Conservation (phyloP, 2,888 invertebrate species). For the Aphodius granarius region DNA sequence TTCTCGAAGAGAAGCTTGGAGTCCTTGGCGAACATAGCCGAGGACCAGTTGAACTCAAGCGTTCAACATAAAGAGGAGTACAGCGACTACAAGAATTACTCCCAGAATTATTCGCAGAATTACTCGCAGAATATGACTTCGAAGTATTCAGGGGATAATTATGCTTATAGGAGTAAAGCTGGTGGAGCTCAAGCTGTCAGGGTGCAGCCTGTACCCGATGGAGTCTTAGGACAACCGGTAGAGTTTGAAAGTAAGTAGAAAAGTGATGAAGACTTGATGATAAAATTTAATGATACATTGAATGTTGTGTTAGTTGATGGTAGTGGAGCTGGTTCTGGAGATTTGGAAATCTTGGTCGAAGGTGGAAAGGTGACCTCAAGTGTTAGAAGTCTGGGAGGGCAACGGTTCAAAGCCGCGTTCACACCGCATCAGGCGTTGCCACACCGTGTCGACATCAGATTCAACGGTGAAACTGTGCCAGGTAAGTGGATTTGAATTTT, state of each 20-base stretch:
- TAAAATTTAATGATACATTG: background rate
- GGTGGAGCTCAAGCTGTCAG: conserved; percentile 85
- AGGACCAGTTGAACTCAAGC: conserved; percentile 58
- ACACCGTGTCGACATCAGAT: conserved; percentile 91
- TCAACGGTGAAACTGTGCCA: conserved; percentile 88
- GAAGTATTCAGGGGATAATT: conserved; percentile 32
- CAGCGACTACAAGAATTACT: conserved; percentile 36
- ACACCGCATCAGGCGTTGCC: conserved; percentile 84
- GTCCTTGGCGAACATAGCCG: conserved; percentile 69
- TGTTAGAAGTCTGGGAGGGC: conserved; percentile 86
- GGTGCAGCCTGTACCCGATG: conserved; percentile 85
- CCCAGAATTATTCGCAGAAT: conserved; percentile 45
- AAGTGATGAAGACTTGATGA: background rate
- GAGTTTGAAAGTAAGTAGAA: conserved; percentile 87
- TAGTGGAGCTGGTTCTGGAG: conserved; percentile 93
- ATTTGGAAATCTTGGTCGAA: conserved; percentile 93
- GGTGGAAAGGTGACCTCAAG: conserved; percentile 94
- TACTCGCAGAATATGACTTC: conserved; percentile 40
- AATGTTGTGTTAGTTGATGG: conserved; percentile 77
- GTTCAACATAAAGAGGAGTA: conserved; percentile 17
- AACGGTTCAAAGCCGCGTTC: conserved; percentile 89
- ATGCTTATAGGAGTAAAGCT: conserved; percentile 54
- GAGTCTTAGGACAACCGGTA: conserved; percentile 86
- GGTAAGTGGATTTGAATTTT: conserved; percentile 63
- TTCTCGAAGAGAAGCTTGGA: conserved; percentile 71